phyloP scores from a whole-genome alignment of 2,113 vertebrate species.

The Todiramphus chloris region DNA sequence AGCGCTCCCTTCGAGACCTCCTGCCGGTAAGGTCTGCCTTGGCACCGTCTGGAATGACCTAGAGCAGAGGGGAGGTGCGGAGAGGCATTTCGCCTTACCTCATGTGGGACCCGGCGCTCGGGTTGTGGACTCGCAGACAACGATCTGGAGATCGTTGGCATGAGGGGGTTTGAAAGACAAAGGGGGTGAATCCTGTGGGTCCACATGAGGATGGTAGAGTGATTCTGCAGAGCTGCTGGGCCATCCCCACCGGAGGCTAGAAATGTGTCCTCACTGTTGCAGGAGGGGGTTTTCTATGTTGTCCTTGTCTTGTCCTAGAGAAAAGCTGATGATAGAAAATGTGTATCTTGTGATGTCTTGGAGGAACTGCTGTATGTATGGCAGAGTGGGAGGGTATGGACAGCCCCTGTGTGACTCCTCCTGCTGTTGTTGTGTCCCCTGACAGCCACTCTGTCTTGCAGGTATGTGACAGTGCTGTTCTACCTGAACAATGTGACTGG shows the following conservation, averaged over 20 bases:
- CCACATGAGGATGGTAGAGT: accelerated
- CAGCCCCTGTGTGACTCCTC: background rate
- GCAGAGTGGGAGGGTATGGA: background rate
- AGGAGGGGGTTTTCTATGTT: background rate
- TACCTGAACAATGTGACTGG: slow-evolving; percentile 91
- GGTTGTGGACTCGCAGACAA: background rate
- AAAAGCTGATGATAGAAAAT: background rate
- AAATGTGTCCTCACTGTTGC: accelerated
- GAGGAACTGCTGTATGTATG: background rate
- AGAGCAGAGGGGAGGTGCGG: background rate
- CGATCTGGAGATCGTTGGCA: background rate
- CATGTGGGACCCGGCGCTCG: accelerated
- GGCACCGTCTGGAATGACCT: accelerated
- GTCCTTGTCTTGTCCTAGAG: background rate
- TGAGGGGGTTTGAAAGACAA: background rate
- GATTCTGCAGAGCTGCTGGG: background rate
- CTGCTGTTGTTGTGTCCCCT: background rate
- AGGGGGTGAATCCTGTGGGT: background rate
- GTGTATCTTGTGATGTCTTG: background rate
- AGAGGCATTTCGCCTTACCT: background rate
- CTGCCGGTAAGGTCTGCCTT: slow-evolving; percentile 83
- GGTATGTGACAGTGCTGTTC: slow-evolving; percentile 91
- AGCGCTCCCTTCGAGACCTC: slow-evolving; percentile 87
- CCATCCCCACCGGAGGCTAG: background rate
- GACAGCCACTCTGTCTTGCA: slow-evolving; percentile 65